These are phyloP conservation scores for Proteles cristata DNA, from an alignment of 2,113 vertebrate species.

Conservation along the genomic window DNA sequence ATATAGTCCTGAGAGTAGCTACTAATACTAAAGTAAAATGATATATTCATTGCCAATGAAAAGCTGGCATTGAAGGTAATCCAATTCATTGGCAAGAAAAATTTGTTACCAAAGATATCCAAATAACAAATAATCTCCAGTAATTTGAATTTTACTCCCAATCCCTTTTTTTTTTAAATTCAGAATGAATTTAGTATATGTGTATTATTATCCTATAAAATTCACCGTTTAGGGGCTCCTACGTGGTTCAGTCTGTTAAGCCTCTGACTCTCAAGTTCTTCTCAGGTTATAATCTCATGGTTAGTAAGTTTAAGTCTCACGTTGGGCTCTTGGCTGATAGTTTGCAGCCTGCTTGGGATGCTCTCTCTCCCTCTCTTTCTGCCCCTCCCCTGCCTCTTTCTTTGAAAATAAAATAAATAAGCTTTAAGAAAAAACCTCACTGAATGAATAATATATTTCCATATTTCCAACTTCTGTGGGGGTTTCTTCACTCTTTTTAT, in stretches of 20 bases:
- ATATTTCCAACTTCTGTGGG: not conserved
- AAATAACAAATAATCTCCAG: not conserved
- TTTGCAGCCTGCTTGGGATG: too few species aligned
- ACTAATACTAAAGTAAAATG: not conserved
- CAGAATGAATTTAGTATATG: not conserved
- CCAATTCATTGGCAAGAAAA: rapidly evolving
- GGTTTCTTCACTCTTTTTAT: not conserved
- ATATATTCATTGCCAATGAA: not conserved
- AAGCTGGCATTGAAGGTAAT: rapidly evolving
- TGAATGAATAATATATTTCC: not conserved
- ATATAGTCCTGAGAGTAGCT: not conserved
- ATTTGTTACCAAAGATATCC: not conserved
- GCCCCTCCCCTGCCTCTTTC: too few species aligned
- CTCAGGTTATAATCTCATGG: too few species aligned
- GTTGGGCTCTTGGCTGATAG: too few species aligned
- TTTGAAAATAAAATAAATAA: too few species aligned
- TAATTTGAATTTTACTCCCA: conserved; percentile 27
- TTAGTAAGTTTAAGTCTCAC: too few species aligned
- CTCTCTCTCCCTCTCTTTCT: too few species aligned
- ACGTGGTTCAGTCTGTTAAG: too few species aligned
- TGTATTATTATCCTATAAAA: not conserved
- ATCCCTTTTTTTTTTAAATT: not conserved
- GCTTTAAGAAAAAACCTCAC: too few species aligned
- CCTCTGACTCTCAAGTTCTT: too few species aligned
- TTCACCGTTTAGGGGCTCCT: not conserved